A percentile compares a stretch with the other conserved stretches of the same genome.
Conservation (phyloP, 2,797 vertebrate species). For the Pachyuromys duprasi region DNA sequence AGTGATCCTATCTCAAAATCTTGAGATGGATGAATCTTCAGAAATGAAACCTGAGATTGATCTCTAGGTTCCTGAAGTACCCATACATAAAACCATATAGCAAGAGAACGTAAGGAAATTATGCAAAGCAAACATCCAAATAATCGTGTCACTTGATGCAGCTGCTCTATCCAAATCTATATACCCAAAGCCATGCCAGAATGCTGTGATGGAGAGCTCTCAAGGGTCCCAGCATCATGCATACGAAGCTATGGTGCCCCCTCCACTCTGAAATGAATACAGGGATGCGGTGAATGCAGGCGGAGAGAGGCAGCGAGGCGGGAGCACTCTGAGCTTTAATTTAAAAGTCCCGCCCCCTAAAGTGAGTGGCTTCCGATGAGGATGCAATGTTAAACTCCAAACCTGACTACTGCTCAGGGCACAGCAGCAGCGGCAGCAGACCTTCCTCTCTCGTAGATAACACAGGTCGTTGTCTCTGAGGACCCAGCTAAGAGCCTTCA, state of each 20-base stretch:
- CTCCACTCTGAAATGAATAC: neutral
- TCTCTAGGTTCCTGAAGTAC: neutral
- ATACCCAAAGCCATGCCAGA: neutral
- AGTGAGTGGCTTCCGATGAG: neutral
- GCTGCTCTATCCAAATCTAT: neutral
- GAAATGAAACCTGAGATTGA: neutral
- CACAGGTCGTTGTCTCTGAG: neutral
- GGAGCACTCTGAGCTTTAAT: neutral
- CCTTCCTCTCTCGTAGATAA: no score
- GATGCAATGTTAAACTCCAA: neutral
- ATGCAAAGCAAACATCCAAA: neutral
- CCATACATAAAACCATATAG: neutral
- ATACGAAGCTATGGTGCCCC: neutral
- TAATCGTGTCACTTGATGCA: neutral
- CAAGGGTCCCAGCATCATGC: neutral
- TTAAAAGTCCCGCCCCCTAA: neutral
- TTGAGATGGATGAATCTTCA: neutral
- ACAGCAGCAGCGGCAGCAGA: neutral
- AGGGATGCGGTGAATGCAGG: neutral
- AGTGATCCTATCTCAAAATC: neutral
- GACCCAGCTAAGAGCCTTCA: neutral
- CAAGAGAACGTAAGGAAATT: neutral
- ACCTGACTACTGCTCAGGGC: neutral
- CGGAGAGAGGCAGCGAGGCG: neutral
- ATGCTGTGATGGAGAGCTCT: neutral